These are phyloP conservation scores for Melanargia galathea DNA, from an alignment of 2,888 invertebrate species.

Conservation along the genomic window DNA sequence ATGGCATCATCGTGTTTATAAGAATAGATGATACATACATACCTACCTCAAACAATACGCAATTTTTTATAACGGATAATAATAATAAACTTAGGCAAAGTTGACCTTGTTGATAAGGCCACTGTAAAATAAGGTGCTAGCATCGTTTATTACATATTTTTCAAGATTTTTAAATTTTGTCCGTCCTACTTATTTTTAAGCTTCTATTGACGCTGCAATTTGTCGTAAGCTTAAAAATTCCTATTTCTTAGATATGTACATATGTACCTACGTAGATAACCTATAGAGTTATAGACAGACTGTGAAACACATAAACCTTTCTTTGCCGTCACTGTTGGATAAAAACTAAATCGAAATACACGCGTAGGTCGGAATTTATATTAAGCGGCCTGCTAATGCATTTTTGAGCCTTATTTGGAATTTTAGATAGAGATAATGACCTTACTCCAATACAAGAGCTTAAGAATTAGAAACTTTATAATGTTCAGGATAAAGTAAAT, in stretches of 20 bases:
- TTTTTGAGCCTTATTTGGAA: constrained; percentile 18
- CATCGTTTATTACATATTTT: background rate
- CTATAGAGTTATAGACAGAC: too few species aligned
- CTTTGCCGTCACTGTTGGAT: background rate
- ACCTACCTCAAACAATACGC: constrained; percentile 9
- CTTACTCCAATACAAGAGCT: constrained; percentile 10
- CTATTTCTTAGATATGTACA: too few species aligned
- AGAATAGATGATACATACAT: background rate
- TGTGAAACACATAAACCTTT: too few species aligned
- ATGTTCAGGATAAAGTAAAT: background rate
- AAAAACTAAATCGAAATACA: background rate
- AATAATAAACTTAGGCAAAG: constrained; percentile 14
- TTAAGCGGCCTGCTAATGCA: background rate
- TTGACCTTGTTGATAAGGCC: constrained; percentile 19
- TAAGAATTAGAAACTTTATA: constrained; percentile 4
- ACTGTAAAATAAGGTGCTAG: background rate
- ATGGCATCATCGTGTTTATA: constrained; percentile 14
- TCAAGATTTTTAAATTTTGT: background rate
- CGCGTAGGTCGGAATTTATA: constrained; percentile 1
- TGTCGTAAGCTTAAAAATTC: too few species aligned
- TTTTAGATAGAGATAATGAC: constrained; percentile 18
- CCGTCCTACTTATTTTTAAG: background rate
- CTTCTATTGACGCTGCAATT: too few species aligned
- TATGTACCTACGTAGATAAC: background rate
- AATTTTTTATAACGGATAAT: constrained; percentile 29